These are phyloP conservation scores for Gryon sp. DNA, from an alignment of 1,140 invertebrate genomes.

Conservation along the genomic window DNA sequence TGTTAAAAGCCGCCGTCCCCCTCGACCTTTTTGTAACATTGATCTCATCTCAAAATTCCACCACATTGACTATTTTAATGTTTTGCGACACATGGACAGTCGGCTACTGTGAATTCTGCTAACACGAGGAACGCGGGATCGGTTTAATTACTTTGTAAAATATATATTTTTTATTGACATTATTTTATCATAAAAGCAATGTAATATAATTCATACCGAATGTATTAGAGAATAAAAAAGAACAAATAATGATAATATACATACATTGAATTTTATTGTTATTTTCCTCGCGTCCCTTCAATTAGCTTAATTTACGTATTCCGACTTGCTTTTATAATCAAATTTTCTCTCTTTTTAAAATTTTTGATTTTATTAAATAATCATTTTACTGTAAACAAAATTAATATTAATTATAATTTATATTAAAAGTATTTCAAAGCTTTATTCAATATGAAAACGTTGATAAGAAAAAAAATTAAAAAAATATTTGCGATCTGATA, in stretches of 20 bases:
- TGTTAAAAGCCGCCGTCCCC: conserved; percentile 72
- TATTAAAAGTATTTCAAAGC: too few species aligned
- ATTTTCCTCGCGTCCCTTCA: conserved; percentile 6
- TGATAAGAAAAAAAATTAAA: too few species aligned
- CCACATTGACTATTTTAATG: conserved; percentile 19
- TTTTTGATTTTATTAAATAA: conserved; percentile 1
- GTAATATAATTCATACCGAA: too few species aligned
- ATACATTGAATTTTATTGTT: not conserved
- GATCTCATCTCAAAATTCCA: conserved; percentile 46
- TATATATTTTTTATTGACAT: not conserved
- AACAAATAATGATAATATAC: not conserved
- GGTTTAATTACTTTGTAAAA: not conserved
- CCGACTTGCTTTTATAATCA: not conserved
- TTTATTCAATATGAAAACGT: too few species aligned
- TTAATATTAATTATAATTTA: too few species aligned
- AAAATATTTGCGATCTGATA: conserved; percentile 27
- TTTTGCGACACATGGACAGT: conserved; percentile 37
- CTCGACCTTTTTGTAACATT: conserved; percentile 66
- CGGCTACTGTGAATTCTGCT: conserved; percentile 25
- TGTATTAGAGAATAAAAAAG: not conserved
- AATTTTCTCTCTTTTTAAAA: not conserved
- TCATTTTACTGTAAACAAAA: too few species aligned
- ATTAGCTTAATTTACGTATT: conserved; percentile 15
- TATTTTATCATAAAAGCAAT: too few species aligned
- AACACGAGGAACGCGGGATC: conserved; percentile 20